Conservation (phyloP, 1,140 invertebrate genomes). For the Procambarus virginalis region DNA sequence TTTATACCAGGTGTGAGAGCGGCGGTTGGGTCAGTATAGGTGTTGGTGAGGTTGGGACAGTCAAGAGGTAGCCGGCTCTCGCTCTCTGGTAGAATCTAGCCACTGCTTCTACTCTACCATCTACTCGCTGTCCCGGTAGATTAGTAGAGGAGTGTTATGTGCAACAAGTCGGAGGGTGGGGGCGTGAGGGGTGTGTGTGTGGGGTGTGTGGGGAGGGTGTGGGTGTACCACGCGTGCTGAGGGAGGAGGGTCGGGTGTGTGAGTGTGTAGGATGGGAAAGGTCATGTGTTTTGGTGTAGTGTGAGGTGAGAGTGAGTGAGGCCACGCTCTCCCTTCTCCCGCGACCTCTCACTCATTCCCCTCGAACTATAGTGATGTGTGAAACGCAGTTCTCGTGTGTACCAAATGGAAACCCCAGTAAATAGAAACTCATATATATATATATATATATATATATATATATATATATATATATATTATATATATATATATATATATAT, state of each 20-base stretch:
- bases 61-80: background rate
- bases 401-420: too few relatives aligned
- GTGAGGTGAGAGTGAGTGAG: conserved; percentile 5
- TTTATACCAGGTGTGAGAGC: background rate
- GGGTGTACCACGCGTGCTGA: conserved; percentile 1
- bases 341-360: background rate
- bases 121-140: background rate
- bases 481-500: conserved; percentile 5
- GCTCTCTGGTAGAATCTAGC: too few relatives aligned
- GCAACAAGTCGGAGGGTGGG: background rate
- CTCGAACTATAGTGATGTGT: background rate
- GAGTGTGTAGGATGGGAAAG: background rate
- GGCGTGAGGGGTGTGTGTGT: background rate
- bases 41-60: background rate
- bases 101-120: background rate
- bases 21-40: background rate
- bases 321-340: conserved; percentile 10
- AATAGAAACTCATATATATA: background rate
- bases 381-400: too few relatives aligned
- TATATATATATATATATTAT: conserved; percentile 5
- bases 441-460: conserved; percentile 1
- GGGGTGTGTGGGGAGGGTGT: background rate
- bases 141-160: background rate
- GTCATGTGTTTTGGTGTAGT: conserved; percentile 21
- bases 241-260: background rate